Conservation (phyloP, 2,797 vertebrate species). For the Lophotriccus pileatus region DNA sequence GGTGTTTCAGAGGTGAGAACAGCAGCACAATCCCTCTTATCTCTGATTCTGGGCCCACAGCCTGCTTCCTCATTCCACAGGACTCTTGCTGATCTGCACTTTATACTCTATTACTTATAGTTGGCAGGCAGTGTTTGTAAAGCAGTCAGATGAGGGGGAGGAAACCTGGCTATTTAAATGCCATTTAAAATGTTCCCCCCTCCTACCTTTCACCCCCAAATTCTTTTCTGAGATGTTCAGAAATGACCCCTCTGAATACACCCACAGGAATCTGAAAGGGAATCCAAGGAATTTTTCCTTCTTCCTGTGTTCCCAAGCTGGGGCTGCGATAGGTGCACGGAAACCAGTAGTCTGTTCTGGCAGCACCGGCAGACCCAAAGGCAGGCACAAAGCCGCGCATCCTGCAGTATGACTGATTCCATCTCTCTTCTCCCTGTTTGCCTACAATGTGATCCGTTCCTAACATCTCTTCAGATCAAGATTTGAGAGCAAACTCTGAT, state of each 20-base stretch:
- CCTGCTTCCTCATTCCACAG: slow-evolving; percentile 65
- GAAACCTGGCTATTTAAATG: slow-evolving; percentile 36
- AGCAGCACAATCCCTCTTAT: slow-evolving; percentile 43
- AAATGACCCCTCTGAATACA: background rate
- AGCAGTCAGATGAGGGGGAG: slow-evolving; percentile 24
- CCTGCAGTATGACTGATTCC: background rate
- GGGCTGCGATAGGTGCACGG: background rate
- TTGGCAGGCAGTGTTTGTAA: slow-evolving; percentile 23
- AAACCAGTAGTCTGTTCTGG: background rate
- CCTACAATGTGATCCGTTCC: background rate
- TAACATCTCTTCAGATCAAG: background rate
- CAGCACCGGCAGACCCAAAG: background rate
- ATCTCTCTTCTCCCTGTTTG: background rate
- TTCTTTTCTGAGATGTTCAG: background rate
- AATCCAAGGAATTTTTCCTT: background rate
- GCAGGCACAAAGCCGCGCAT: background rate
- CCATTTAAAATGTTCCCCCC: background rate
- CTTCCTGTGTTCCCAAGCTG: background rate
- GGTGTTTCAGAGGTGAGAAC: slow-evolving; percentile 47
- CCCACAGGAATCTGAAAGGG: background rate
- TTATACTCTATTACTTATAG: slow-evolving; percentile 33
- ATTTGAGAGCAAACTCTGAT: background rate
- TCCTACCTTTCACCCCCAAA: background rate
- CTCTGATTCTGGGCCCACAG: slow-evolving; percentile 34
- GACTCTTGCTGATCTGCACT: slow-evolving; percentile 57